Evolutionary conservation across 2,797 vertebrate genomes (phyloP).

Genomic region (Glossophaga mutica): DNA sequence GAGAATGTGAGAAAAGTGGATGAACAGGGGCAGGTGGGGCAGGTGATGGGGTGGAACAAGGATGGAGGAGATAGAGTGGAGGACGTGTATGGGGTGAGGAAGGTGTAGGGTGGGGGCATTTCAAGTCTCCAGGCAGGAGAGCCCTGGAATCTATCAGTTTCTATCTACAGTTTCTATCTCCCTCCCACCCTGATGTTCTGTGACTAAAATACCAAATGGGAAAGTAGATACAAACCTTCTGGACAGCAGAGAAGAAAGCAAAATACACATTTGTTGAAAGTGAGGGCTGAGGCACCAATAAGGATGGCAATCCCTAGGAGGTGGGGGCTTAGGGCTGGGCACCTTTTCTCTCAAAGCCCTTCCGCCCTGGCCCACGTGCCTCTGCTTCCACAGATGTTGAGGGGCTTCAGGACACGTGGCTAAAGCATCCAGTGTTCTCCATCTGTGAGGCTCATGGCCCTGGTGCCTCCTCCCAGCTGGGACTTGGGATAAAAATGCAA

Average conservation of each 20-base stretch:
- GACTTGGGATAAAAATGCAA: not conserved
- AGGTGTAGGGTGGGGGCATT: no score
- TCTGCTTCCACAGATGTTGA: not conserved
- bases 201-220: not conserved
- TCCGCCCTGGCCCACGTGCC: not conserved
- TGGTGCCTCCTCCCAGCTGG: fast-evolving
- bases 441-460: not conserved
- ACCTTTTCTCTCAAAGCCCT: not conserved
- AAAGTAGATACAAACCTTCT: not conserved
- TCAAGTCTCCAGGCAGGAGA: not conserved
- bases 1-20: not conserved
- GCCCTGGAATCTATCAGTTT: not conserved
- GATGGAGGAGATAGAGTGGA: no score
- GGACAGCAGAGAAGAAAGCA: not conserved
- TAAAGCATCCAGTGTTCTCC: not conserved
- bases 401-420: not conserved
- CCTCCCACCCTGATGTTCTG: not conserved
- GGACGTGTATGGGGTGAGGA: not conserved
- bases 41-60: not conserved
- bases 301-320: no score
- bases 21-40: not conserved
- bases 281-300: not conserved
- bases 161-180: not conserved
- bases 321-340: not conserved
- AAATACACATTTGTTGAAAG: fast-evolving